phyloP scores from a whole-genome alignment of 2,113 vertebrate species.

The Eurystomus gularis region DNA sequence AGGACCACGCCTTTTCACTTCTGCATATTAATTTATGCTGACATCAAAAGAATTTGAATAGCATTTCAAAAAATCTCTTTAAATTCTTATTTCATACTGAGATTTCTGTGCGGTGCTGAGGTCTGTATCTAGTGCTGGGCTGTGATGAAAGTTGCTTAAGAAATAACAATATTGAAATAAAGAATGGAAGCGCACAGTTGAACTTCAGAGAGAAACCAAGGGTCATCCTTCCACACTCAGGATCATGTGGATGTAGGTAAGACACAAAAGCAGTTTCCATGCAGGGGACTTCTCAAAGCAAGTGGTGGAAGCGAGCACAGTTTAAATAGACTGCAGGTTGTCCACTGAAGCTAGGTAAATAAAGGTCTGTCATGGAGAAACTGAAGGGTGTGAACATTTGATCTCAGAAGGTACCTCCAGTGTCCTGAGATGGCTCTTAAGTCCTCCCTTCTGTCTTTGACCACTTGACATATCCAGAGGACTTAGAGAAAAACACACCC shows the following conservation, averaged over 20 bases:
- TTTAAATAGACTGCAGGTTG: background rate
- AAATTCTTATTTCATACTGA: background rate
- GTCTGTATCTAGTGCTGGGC: background rate
- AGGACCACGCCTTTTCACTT: conserved; percentile 4
- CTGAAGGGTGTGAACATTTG: background rate
- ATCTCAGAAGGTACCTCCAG: background rate
- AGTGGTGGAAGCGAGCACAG: background rate
- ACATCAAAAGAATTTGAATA: background rate
- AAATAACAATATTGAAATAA: background rate
- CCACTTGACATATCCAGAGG: background rate
- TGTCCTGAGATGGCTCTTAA: background rate
- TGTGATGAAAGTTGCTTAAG: background rate
- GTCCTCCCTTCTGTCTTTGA: background rate
- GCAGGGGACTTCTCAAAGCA: background rate
- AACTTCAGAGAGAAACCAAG: background rate
- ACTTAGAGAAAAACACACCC: background rate
- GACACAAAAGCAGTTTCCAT: background rate
- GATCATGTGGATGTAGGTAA: background rate
- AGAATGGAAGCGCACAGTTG: background rate
- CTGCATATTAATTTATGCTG: background rate
- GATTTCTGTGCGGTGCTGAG: background rate
- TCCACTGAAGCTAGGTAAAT: background rate
- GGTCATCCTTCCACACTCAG: background rate
- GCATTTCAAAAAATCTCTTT: background rate
- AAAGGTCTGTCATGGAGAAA: background rate